Conservation (phyloP, 2,113 vertebrate species). For the Psettodes erumei region DNA sequence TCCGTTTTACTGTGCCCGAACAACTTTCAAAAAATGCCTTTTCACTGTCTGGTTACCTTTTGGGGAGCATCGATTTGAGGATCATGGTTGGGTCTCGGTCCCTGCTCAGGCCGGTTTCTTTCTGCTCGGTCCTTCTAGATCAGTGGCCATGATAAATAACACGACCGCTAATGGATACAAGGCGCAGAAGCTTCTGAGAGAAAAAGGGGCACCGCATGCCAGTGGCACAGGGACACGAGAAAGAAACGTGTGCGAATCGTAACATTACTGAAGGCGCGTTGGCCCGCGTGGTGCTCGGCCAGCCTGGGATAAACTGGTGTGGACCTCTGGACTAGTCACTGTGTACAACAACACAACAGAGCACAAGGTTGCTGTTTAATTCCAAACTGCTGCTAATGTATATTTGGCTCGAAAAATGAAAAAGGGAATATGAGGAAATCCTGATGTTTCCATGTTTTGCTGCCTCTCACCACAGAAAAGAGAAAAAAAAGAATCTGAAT, state of each 20-base stretch:
- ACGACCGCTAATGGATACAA: too few relatives aligned
- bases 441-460: conserved; percentile 59
- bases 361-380: conserved; percentile 66
- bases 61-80: conserved; percentile 29
- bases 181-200: conserved; percentile 27
- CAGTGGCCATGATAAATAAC: conserved; percentile 27
- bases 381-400: conserved; percentile 76
- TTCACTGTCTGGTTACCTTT: conserved; percentile 36
- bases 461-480: conserved; percentile 64
- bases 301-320: conserved; percentile 40
- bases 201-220: conserved; percentile 27
- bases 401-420: conserved; percentile 70
- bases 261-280: neutral
- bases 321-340: conserved; percentile 52
- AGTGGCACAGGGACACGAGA: conserved; percentile 7
- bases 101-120: conserved; percentile 25
- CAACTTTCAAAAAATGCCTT: conserved; percentile 44
- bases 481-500: conserved; percentile 72
- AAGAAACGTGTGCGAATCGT: conserved; percentile 9
- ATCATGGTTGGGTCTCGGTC: conserved; percentile 8
- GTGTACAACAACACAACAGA: conserved; percentile 47
- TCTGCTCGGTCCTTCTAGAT: conserved; percentile 15
- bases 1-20: conserved; percentile 37
- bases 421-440: conserved; percentile 77
- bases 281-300: conserved; percentile 21